Percentiles rank a stretch among this genome's conserved stretches.
Conservation (phyloP, 2,113 vertebrate genomes). For the Macaca nemestrina region DNA sequence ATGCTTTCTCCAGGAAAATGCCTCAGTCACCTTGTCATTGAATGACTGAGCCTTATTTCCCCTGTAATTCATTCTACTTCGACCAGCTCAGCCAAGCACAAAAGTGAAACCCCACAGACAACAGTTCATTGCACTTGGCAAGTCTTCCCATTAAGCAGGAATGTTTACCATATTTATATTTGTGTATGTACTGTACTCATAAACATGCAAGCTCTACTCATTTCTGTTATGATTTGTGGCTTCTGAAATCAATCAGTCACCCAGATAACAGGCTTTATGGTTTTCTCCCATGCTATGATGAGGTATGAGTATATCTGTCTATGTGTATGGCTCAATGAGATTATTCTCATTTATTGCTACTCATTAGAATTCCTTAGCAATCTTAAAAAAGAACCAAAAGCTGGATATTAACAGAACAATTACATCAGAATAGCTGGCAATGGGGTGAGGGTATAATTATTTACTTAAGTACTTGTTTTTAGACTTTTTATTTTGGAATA, state of each 20-base stretch:
- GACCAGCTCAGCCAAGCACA: not conserved
- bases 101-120: conserved; percentile 13
- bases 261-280: not conserved
- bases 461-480: not conserved
- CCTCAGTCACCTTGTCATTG: conserved; percentile 57
- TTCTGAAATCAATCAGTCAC: not conserved
- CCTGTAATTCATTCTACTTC: conserved; percentile 33
- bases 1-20: conserved; percentile 56
- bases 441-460: not conserved
- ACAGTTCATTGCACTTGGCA: fast-evolving
- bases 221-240: not conserved
- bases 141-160: not conserved
- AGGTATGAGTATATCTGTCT: not conserved
- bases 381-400: not conserved
- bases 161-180: not conserved
- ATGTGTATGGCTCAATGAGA: not conserved
- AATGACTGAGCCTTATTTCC: conserved; percentile 54
- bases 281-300: not conserved
- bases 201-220: not conserved
- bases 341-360: not conserved
- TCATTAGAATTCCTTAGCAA: not conserved
- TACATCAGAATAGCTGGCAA: not conserved
- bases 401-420: not conserved
- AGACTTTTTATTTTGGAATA: not conserved
- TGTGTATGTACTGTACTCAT: not conserved